These are phyloP conservation scores for Stegostoma tigrinum DNA, from an alignment of 2,113 vertebrate genomes.

Conservation along the genomic window DNA sequence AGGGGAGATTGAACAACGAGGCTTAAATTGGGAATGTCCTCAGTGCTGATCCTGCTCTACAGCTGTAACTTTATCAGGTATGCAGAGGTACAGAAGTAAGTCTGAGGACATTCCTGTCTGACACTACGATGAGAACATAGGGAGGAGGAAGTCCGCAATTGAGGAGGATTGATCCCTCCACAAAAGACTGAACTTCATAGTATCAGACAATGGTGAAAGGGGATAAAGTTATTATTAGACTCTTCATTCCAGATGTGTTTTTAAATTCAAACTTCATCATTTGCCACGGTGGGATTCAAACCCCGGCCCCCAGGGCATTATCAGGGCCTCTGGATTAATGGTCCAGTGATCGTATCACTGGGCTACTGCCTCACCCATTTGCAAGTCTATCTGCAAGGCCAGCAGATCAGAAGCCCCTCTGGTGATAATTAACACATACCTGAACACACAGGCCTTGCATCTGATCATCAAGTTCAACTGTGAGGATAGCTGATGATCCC, in stretches of 20 bases:
- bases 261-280: no score
- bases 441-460: constrained; percentile 56
- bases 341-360: no score
- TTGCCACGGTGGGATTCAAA: no score
- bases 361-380: no score
- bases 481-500: constrained; percentile 54
- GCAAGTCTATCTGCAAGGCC: background rate
- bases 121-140: background rate
- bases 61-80: no score
- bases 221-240: background rate
- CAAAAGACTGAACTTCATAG: background rate
- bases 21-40: background rate
- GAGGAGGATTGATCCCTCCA: background rate
- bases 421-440: constrained; percentile 43
- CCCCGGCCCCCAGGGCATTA: no score
- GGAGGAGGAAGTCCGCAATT: background rate
- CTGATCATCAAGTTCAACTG: constrained; percentile 54
- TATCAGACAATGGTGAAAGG: background rate
- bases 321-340: no score
- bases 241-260: no score
- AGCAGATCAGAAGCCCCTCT: background rate
- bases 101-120: background rate
- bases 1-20: background rate
- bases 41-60: no score
- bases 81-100: background rate